A percentile compares a stretch with the other conserved stretches of the same genome.
Conservation (phyloP, 2,113 vertebrate species). For the Myodes glareolus region DNA sequence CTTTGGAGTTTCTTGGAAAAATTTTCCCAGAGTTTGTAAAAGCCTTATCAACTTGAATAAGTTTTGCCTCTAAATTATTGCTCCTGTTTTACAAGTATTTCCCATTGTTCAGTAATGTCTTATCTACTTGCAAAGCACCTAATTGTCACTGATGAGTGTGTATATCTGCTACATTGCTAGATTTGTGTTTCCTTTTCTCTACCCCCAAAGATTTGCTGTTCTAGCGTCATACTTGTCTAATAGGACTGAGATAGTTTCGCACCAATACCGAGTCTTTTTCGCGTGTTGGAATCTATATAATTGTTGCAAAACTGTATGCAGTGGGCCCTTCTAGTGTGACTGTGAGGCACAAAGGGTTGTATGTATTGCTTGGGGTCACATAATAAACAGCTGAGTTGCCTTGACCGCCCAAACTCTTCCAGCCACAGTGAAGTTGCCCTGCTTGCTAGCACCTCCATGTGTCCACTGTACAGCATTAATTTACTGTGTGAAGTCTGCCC, state of each 20-base stretch:
- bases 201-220: background rate
- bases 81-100: background rate
- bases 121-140: background rate
- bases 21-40: background rate
- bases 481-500: background rate
- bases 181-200: constrained; percentile 12
- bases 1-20: background rate
- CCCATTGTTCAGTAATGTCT: background rate
- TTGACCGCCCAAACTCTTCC: background rate
- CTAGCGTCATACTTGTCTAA: background rate
- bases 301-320: background rate
- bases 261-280: background rate
- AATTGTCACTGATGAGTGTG: background rate
- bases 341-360: background rate
- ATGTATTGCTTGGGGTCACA: background rate
- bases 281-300: background rate
- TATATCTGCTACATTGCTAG: background rate
- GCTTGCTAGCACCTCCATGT: background rate
- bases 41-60: constrained; percentile 37
- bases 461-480: background rate
- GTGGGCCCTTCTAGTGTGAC: background rate
- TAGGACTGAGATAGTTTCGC: background rate
- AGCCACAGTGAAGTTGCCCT: background rate
- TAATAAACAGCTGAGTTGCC: background rate
- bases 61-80: background rate